These are phyloP conservation scores for Coboldia fuscipes DNA, from an alignment of 1,140 invertebrate species.

Conservation along the genomic window DNA sequence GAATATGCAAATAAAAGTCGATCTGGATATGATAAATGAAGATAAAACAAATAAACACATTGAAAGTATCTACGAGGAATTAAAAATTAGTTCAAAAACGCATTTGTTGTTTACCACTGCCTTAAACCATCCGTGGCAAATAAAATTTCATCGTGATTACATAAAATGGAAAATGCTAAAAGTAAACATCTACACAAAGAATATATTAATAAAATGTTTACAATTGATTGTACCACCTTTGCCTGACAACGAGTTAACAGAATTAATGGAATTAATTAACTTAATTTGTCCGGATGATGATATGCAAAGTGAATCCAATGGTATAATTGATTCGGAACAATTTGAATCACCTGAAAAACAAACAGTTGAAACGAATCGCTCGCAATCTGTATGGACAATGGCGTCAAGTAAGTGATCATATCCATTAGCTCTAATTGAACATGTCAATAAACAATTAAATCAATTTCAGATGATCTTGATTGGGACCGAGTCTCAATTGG, in stretches of 20 bases:
- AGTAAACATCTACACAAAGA: conserved; percentile 8
- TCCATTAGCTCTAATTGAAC: no score
- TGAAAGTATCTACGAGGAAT: conserved; percentile 6
- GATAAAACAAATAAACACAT: not conserved
- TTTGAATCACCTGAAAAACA: no score
- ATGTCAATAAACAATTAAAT: no score
- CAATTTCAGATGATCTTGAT: no score
- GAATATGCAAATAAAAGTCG: not conserved
- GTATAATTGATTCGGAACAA: no score
- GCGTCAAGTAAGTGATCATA: no score
- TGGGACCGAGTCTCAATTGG: no score
- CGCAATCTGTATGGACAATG: no score
- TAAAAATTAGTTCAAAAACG: conserved; percentile 8
- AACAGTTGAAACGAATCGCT: no score
- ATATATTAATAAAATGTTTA: conserved; percentile 11
- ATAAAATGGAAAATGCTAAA: conserved; percentile 6
- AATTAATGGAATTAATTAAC: conserved; percentile 6
- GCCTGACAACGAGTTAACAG: conserved; percentile 3
- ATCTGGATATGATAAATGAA: not conserved
- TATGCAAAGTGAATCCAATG: no score
- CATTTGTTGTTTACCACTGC: conserved; percentile 13
- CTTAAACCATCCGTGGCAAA: conserved; percentile 9
- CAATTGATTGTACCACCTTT: conserved; percentile 10
- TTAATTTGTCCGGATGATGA: no score
- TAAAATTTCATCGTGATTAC: conserved; percentile 12